Evolutionary conservation across 2,113 vertebrate genomes (phyloP).

Genomic region (Neogobius melanostomus): DNA sequence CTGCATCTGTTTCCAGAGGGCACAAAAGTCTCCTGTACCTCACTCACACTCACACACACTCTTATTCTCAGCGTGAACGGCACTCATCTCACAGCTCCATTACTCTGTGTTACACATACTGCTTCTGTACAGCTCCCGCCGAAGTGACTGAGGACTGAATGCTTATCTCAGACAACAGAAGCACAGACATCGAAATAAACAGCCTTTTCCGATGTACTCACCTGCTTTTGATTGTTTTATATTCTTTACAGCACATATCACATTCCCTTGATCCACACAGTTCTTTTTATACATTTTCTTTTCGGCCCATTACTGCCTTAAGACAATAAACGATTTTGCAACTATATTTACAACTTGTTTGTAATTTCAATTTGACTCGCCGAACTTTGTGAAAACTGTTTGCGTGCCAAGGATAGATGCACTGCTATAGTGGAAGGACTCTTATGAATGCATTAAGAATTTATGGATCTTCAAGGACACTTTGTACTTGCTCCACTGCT

Average conservation of each 20-base stretch:
- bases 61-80: constrained; percentile 31
- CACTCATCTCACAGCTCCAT: constrained; percentile 36
- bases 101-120: constrained; percentile 31
- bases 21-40: not conserved
- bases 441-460: not conserved
- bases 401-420: not conserved
- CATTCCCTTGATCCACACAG: not conserved
- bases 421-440: not conserved
- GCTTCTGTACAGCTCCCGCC: constrained; percentile 20
- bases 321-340: not conserved
- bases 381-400: not conserved
- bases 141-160: constrained; percentile 24
- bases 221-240: not conserved
- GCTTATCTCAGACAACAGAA: constrained; percentile 28
- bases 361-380: too few species aligned
- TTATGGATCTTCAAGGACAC: constrained; percentile 4
- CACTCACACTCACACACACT: not conserved
- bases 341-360: too few species aligned
- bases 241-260: not conserved
- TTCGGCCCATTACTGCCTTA: not conserved
- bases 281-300: not conserved
- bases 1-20: not conserved
- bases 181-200: not conserved
- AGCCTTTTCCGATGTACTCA: not conserved
- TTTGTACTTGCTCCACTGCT: not conserved